Evolutionary conservation across 2,797 vertebrate species (phyloP).

Genomic region (Acrocephalus scirpaceus): DNA sequence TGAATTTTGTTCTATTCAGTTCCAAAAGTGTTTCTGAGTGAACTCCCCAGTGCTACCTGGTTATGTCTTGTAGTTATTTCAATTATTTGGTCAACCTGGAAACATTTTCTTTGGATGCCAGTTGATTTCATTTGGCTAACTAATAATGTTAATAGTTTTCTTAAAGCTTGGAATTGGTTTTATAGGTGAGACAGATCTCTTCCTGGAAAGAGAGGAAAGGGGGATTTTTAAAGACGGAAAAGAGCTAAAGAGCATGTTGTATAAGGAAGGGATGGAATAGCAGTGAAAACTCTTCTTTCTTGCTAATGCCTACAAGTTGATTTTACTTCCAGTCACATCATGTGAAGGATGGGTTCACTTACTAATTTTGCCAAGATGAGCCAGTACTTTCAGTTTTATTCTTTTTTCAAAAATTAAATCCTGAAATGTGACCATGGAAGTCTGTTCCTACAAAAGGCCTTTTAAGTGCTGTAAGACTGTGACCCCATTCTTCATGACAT

Average conservation of each 20-base stretch:
- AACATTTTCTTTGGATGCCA: not conserved
- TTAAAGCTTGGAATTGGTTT: not conserved
- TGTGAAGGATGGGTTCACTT: not conserved
- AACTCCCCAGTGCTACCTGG: not conserved
- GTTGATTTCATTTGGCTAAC: not conserved
- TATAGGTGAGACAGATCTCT: not conserved
- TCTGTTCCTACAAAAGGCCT: not conserved
- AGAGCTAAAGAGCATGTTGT: not conserved
- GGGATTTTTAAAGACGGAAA: not conserved
- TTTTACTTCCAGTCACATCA: not conserved
- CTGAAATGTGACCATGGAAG: not conserved
- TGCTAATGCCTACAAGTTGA: not conserved
- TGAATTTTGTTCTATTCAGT: not conserved
- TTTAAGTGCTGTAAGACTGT: not conserved
- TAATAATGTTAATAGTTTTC: not conserved
- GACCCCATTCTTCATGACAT: not conserved
- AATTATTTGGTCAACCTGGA: not conserved
- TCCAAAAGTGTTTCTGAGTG: constrained; percentile 33
- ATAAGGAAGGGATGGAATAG: not conserved
- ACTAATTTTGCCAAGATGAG: not conserved
- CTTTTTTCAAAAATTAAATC: not conserved
- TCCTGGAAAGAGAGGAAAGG: not conserved
- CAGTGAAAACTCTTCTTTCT: not conserved
- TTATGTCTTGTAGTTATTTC: not conserved
- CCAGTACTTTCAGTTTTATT: not conserved